Evolutionary conservation across 2,797 vertebrate genomes (phyloP).

Genomic region (Acanthis flammea): DNA sequence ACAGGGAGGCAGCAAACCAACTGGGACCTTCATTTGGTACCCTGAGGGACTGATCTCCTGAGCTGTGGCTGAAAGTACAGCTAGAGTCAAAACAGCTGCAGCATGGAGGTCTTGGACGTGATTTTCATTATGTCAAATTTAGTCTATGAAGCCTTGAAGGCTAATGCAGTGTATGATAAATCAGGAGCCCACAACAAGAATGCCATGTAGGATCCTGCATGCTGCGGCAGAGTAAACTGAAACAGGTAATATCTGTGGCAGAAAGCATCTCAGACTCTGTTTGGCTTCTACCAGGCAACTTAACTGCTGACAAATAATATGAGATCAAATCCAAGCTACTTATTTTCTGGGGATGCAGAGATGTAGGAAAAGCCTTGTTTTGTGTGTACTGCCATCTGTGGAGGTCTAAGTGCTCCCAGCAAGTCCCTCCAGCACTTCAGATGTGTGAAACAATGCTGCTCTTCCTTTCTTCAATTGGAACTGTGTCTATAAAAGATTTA

Average conservation of each 20-base stretch:
- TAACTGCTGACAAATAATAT: neutral
- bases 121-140: neutral
- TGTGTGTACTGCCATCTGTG: fast-evolving
- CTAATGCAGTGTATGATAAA: neutral
- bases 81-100: neutral
- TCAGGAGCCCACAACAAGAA: neutral
- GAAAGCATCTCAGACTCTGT: neutral
- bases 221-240: neutral
- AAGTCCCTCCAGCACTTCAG: neutral
- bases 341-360: neutral
- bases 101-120: neutral
- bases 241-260: neutral
- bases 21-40: neutral
- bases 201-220: neutral
- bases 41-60: neutral
- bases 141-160: neutral
- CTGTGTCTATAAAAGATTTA: neutral
- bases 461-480: neutral
- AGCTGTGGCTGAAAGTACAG: neutral
- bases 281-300: neutral
- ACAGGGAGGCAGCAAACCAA: neutral
- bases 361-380: neutral
- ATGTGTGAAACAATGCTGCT: neutral
- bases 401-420: neutral
- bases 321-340: neutral